A percentile compares a stretch with the other conserved stretches of the same genome.
Evolutionary conservation across 2,113 vertebrate genomes (phyloP).

Genomic region (Myotis davidii): DNA sequence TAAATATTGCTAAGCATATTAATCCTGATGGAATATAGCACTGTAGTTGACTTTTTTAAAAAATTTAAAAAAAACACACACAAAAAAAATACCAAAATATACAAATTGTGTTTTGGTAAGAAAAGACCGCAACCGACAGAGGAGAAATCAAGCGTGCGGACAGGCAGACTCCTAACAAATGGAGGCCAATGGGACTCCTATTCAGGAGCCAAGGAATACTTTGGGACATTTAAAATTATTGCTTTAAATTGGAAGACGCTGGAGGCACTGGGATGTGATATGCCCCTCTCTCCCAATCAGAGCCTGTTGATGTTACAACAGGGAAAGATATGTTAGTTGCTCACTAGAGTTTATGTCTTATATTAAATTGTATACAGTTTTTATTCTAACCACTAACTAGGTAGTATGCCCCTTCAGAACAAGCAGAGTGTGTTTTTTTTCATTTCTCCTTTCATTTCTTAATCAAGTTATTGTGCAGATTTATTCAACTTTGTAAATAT

Average conservation of each 20-base stretch:
- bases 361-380: slow-evolving; percentile 92
- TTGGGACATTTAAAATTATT: slow-evolving; percentile 82
- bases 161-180: slow-evolving; percentile 82
- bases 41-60: slow-evolving; percentile 85
- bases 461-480: slow-evolving; percentile 90
- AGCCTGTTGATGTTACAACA: slow-evolving; percentile 86
- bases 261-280: slow-evolving; percentile 85
- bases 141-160: slow-evolving; percentile 81
- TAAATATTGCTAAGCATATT: slow-evolving; percentile 90
- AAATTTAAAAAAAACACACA: slow-evolving; percentile 44
- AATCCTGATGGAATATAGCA: slow-evolving; percentile 89
- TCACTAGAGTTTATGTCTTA: slow-evolving; percentile 89
- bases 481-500: slow-evolving; percentile 90
- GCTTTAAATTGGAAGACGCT: slow-evolving; percentile 89
- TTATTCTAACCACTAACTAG: slow-evolving; percentile 93
- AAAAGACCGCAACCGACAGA: slow-evolving; percentile 83
- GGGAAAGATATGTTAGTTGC: slow-evolving; percentile 87
- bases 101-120: slow-evolving; percentile 85
- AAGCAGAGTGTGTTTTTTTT: slow-evolving; percentile 85
- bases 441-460: slow-evolving; percentile 83
- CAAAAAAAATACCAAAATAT: slow-evolving; percentile 56
- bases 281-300: slow-evolving; percentile 84
- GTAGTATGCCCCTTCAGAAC: slow-evolving; percentile 90
- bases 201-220: slow-evolving; percentile 84
- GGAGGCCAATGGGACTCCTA: slow-evolving; percentile 84